Conservation (phyloP, 2,888 invertebrate genomes). For the Dromius quadrimaculatus region DNA sequence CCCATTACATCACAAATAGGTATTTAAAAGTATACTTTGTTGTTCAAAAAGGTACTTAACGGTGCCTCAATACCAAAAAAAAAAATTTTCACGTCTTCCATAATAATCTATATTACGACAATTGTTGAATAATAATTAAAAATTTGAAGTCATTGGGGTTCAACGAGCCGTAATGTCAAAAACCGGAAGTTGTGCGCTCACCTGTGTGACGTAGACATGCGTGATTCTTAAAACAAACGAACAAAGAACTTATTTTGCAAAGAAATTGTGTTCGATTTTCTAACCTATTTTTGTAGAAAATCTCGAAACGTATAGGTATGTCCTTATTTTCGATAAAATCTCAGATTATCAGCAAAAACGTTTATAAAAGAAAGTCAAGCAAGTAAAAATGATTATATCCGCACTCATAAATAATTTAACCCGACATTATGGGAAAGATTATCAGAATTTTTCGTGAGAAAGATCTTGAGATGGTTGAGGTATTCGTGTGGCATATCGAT, state of each 20-base stretch:
- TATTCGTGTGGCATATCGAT: not conserved
- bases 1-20: too few relatives aligned
- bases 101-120: too few relatives aligned
- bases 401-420: conserved; percentile 39
- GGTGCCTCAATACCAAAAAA: too few relatives aligned
- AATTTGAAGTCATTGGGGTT: too few relatives aligned
- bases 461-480: not conserved
- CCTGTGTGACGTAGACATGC: not conserved
- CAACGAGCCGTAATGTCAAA: conserved; percentile 33
- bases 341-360: not conserved
- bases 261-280: not conserved
- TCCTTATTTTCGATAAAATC: not conserved
- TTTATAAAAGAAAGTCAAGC: not conserved
- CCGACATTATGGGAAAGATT: conserved; percentile 17
- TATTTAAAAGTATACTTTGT: too few relatives aligned
- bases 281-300: not conserved
- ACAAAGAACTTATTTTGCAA: not conserved
- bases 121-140: too few relatives aligned
- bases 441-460: not conserved
- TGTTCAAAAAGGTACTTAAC: too few relatives aligned
- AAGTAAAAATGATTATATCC: conserved; percentile 41
- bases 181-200: conserved; percentile 22
- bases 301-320: not conserved
- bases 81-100: too few relatives aligned
- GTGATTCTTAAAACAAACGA: conserved; percentile 13